Conservation (phyloP, 1,140 invertebrate genomes). For the Heliconius hewitsoni region DNA sequence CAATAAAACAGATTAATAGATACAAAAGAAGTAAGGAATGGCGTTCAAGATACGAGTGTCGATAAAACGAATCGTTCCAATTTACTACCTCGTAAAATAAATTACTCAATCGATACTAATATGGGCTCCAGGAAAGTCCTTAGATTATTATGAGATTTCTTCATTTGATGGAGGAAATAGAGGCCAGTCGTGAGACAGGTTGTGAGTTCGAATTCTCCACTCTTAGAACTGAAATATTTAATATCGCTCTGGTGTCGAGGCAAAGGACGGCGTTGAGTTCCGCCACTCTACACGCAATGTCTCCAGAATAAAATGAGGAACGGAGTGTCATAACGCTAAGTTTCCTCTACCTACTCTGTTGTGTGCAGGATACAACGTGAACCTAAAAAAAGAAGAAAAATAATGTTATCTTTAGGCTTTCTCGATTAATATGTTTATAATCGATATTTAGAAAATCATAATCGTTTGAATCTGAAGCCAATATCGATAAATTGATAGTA, state of each 20-base stretch:
- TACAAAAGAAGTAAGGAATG: constrained; percentile 1
- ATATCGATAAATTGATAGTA: too few relatives aligned
- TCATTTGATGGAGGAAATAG: neutral
- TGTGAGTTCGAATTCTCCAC: too few relatives aligned
- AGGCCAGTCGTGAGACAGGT: too few relatives aligned
- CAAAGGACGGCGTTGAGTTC: too few relatives aligned
- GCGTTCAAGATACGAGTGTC: constrained; percentile 10
- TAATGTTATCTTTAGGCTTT: too few relatives aligned
- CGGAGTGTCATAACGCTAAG: neutral
- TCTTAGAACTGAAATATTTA: neutral
- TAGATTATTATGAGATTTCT: neutral
- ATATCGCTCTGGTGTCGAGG: neutral
- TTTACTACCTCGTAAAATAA: constrained; percentile 10
- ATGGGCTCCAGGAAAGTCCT: neutral
- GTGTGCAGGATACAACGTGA: too few relatives aligned
- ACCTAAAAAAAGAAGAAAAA: too few relatives aligned
- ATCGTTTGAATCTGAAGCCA: too few relatives aligned
- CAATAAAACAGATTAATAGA: constrained; percentile 11
- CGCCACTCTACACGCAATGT: neutral
- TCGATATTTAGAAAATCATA: too few relatives aligned
- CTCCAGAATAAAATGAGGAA: neutral
- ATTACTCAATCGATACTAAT: neutral
- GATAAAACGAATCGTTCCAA: constrained; percentile 1
- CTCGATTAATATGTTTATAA: too few relatives aligned
- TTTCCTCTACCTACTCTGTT: neutral